These are phyloP conservation scores for Galeopsomyia nigrocyanea DNA, from an alignment of 2,888 invertebrate species.

Conservation along the genomic window DNA sequence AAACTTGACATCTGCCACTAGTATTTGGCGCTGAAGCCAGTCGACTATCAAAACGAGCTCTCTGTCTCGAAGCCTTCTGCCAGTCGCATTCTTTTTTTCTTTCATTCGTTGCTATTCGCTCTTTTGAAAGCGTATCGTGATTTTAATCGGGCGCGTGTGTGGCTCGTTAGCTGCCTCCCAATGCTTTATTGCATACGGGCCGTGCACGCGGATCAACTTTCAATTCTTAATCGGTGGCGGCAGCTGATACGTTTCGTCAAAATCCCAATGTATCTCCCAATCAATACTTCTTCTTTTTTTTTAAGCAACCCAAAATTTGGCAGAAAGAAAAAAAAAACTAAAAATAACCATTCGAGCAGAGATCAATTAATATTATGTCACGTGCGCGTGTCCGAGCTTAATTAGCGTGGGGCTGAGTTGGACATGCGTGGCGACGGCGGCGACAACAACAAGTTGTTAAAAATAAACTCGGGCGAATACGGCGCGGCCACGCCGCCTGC, in stretches of 20 bases:
- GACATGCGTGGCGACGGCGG: too few species aligned
- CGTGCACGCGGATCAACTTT: neutral
- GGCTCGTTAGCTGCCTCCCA: constrained; percentile 22
- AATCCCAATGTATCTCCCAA: constrained; percentile 27
- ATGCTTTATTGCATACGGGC: constrained; percentile 23
- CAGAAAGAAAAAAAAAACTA: too few species aligned
- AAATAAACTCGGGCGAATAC: neutral
- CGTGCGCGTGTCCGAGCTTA: too few species aligned
- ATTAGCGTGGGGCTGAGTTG: too few species aligned
- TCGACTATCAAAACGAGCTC: constrained; percentile 24
- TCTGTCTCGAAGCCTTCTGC: neutral
- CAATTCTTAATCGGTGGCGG: neutral
- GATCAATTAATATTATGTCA: too few species aligned
- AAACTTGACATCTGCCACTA: constrained; percentile 39
- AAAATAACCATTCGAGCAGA: too few species aligned
- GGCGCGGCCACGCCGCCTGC: neutral
- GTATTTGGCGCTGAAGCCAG: constrained; percentile 15
- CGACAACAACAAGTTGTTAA: neutral
- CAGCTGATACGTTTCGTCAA: neutral
- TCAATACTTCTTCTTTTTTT: neutral
- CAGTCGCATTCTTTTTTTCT: too few species aligned
- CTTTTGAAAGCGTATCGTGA: constrained; percentile 9
- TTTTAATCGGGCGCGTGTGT: constrained; percentile 21
- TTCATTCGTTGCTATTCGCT: constrained; percentile 7
- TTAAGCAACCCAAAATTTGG: too few species aligned